Conservation (phyloP, 2,888 invertebrate genomes). For the Cynaeus angustus region DNA sequence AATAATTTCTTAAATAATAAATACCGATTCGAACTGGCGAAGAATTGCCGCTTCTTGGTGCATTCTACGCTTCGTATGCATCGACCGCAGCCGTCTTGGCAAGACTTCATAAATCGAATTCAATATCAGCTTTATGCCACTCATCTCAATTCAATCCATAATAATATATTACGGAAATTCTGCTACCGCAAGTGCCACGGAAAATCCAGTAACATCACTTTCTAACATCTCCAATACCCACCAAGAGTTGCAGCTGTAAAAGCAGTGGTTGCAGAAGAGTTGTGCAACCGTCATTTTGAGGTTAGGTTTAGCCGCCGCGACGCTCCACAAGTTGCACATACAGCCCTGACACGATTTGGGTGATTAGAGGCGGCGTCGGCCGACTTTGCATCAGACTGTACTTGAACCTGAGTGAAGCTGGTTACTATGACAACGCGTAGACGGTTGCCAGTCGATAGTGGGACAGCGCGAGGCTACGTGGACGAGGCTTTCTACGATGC, state of each 20-base stretch:
- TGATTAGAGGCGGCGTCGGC: conserved; percentile 49
- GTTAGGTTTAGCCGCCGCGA: conserved; percentile 37
- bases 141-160: not conserved
- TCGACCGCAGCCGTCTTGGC: too few species aligned
- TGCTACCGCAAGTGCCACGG: not conserved
- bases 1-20: too few species aligned
- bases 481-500: conserved; percentile 47
- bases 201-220: not conserved
- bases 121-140: not conserved
- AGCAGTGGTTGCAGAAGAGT: conserved; percentile 5
- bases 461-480: conserved; percentile 52
- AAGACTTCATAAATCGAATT: not conserved
- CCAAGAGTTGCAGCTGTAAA: not conserved
- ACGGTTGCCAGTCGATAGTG: conserved; percentile 67
- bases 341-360: conserved; percentile 52
- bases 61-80: too few species aligned
- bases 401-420: conserved; percentile 66
- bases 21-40: too few species aligned
- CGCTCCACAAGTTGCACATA: conserved; percentile 56
- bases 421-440: conserved; percentile 65
- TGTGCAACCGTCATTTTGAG: conserved; percentile 39
- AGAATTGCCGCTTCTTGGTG: too few species aligned
- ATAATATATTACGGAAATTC: not conserved
- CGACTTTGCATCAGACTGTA: conserved; percentile 66
- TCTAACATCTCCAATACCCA: not conserved